Percentiles rank a stretch among this genome's conserved stretches.
These are phyloP conservation scores for Apotomis betuletana DNA, from an alignment of 2,888 invertebrate species.

Conservation along the genomic window DNA sequence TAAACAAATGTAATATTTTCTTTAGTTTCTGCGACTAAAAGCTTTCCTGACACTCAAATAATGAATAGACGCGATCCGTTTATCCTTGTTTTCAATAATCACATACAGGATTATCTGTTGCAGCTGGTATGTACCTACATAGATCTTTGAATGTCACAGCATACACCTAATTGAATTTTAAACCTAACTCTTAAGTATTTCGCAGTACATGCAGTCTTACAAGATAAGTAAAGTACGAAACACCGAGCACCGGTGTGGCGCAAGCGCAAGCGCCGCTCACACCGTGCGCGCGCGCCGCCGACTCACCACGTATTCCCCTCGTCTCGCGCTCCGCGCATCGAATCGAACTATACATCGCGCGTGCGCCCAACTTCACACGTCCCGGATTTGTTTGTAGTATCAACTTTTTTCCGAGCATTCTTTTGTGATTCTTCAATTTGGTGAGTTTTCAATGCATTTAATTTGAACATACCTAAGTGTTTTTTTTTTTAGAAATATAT, in stretches of 20 bases:
- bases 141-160: too few species aligned
- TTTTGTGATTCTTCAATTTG: background rate
- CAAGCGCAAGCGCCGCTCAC: conserved; percentile 51
- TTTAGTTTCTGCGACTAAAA: too few species aligned
- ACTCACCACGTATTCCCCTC: conserved; percentile 56
- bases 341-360: conserved; percentile 50
- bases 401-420: background rate
- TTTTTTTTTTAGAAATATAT: background rate
- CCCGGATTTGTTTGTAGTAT: background rate
- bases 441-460: background rate
- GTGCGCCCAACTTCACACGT: conserved; percentile 48
- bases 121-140: too few species aligned
- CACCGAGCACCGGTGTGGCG: conserved; percentile 38
- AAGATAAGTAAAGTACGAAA: conserved; percentile 1
- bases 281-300: conserved; percentile 52
- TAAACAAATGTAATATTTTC: too few species aligned
- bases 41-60: too few species aligned
- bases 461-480: background rate
- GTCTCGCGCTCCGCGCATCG: conserved; percentile 49
- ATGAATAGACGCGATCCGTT: too few species aligned
- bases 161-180: too few species aligned
- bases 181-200: background rate
- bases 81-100: too few species aligned
- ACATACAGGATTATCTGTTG: too few species aligned
- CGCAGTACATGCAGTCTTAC: background rate